Base-by-base conservation (phyloP, 2,113 vertebrate species). In the Nicator chloris region DNA sequence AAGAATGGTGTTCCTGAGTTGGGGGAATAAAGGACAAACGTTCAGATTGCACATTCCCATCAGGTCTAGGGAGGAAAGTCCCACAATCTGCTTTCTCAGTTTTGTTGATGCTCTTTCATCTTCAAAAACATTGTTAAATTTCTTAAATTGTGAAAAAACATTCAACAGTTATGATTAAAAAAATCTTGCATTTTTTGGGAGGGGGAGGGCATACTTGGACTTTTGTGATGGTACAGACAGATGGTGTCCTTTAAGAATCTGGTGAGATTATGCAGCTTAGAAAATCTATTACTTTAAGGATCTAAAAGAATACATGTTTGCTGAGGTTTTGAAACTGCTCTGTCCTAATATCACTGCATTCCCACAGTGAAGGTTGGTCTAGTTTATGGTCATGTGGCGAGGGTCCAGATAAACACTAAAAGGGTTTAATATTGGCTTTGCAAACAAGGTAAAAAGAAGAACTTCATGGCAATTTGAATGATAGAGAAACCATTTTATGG, bases 241-340 rank as follows among this genome's bases (percentile, higher is more conserved):
- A 91, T 92, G 93, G 95, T 86, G 70, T 94, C 73, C 81, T 86
- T 53, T 81, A 89, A 94, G 87, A 94, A 81, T 92, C 60, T 92
- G 70, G 70, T 93, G 66, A 94, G 92, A 95, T 95, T 94, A 93
- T 65, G 60, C 57, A 94, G 65, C 13, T 95, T 96, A 91, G 57
- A 91, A 90, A 95, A 79, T 69, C 65, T 87, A 57, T 93, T 92
- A 87, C 44, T 82, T 71, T 75, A 90, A 91, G 53, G 53, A 93
- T 82, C 84, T 90, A 40, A 87, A 94, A 95, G 77, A 87, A 96
- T 79, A 90, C 35, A 94, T 37, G 87, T 53, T 87, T 76, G 39
- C 60, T 84, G 85, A 92, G 78, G 31, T 85, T 96, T 94, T 90
- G 82, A 87, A 94, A 79, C 70, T 68, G 70, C 26, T 51, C 44